These are phyloP conservation scores for Calameuta filiformis DNA, from an alignment of 2,888 invertebrate genomes.

Conservation along the genomic window DNA sequence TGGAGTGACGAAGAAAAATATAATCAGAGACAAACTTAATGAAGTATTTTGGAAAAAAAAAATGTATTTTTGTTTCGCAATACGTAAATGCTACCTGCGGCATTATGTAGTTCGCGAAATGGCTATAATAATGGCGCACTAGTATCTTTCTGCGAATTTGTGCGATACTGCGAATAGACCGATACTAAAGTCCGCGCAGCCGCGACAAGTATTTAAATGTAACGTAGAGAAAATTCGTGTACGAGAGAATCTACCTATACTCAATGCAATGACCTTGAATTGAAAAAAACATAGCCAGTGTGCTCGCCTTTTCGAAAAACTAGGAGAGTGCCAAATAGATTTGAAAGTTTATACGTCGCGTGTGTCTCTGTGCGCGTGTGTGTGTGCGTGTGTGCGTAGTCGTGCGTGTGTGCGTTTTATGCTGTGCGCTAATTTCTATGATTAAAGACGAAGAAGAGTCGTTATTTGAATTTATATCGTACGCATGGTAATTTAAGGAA, in stretches of 20 bases:
- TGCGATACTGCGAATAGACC: slow-evolving; percentile 23
- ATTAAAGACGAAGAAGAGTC: background rate
- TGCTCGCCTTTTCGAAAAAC: slow-evolving; percentile 55
- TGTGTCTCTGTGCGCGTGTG: slow-evolving; percentile 1
- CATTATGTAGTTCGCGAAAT: background rate
- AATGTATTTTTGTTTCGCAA: background rate
- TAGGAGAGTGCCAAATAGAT: slow-evolving; percentile 59
- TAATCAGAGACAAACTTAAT: background rate
- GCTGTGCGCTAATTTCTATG: slow-evolving; percentile 17
- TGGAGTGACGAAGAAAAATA: background rate
- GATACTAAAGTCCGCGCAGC: background rate
- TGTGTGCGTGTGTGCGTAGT: background rate
- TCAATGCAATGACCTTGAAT: slow-evolving; percentile 64
- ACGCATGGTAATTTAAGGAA: background rate
- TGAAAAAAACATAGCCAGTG: slow-evolving; percentile 58
- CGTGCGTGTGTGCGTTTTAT: background rate
- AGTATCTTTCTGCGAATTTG: background rate
- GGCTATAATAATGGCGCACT: background rate
- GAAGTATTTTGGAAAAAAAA: background rate
- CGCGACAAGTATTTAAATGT: slow-evolving; percentile 12
- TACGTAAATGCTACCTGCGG: background rate
- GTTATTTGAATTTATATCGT: background rate
- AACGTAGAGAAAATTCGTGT: slow-evolving; percentile 25
- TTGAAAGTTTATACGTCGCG: slow-evolving; percentile 56
- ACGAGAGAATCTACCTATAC: slow-evolving; percentile 30